phyloP scores from a whole-genome alignment of 2,113 vertebrate species.

The Rostratula benghalensis region DNA sequence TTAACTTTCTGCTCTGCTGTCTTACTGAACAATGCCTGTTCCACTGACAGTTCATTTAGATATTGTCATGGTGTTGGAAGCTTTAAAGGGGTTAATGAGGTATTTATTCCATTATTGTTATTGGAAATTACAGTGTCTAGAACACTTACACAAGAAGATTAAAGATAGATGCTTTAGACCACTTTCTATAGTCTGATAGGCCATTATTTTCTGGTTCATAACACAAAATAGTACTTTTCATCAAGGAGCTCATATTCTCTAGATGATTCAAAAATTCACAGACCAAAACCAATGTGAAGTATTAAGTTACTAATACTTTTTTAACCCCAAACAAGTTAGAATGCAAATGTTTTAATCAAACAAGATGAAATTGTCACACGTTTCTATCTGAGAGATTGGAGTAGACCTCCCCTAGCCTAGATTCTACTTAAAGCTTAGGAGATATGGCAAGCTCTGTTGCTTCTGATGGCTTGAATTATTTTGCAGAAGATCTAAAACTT shows the following conservation, averaged over 20 bases:
- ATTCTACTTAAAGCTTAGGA: not conserved
- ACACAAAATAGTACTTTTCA: slow-evolving; percentile 76
- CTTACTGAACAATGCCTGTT: slow-evolving; percentile 65
- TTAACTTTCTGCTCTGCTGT: slow-evolving; percentile 71
- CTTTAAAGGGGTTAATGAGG: slow-evolving; percentile 71
- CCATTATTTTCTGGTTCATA: slow-evolving; percentile 82
- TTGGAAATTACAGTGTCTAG: slow-evolving; percentile 73
- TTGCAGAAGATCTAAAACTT: not conserved
- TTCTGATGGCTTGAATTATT: not conserved
- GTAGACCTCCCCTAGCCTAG: not conserved
- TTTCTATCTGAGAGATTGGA: not conserved
- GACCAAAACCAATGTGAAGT: slow-evolving; percentile 81
- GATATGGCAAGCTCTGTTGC: not conserved
- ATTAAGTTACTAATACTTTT: slow-evolving; percentile 65
- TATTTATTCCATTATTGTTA: slow-evolving; percentile 71
- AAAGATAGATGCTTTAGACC: slow-evolving; percentile 78
- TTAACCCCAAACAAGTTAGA: slow-evolving; percentile 56
- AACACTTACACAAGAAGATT: slow-evolving; percentile 76
- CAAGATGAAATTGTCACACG: not conserved
- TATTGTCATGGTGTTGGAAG: slow-evolving; percentile 68
- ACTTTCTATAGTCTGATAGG: slow-evolving; percentile 74
- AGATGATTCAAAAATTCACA: slow-evolving; percentile 82
- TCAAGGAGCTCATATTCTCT: slow-evolving; percentile 76
- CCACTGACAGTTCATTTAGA: slow-evolving; percentile 74
- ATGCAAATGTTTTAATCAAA: slow-evolving; percentile 36